Conservation (phyloP, 2,888 invertebrate genomes). For the Meteorus cinctellus region DNA sequence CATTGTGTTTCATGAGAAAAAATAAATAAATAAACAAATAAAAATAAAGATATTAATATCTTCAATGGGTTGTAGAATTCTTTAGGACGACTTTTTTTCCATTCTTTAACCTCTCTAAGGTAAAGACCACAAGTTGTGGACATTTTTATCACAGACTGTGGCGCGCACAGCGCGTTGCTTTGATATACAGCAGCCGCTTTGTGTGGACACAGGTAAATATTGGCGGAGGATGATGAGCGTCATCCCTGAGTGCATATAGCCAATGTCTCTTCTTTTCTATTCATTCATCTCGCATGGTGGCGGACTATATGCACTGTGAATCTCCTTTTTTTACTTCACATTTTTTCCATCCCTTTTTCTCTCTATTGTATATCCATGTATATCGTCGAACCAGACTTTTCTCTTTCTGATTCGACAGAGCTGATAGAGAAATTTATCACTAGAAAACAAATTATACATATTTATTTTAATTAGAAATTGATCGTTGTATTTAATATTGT, state of each 20-base stretch:
- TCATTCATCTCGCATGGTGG: slow-evolving; percentile 53
- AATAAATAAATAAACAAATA: slow-evolving; percentile 12
- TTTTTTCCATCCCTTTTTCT: slow-evolving; percentile 13
- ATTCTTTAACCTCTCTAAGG: background rate
- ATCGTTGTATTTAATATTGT: background rate
- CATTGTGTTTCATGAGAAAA: slow-evolving; percentile 31
- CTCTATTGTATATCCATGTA: background rate
- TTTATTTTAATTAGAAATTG: background rate
- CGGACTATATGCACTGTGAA: slow-evolving; percentile 36
- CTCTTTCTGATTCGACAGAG: background rate
- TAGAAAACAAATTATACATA: background rate
- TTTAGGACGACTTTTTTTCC: background rate
- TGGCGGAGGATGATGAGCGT: slow-evolving; percentile 70
- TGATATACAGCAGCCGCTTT: slow-evolving; percentile 57
- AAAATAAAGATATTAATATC: slow-evolving; percentile 1
- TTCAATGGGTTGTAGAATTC: slow-evolving; percentile 15
- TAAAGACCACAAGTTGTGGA: slow-evolving; percentile 52
- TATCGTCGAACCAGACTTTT: too few relatives aligned
- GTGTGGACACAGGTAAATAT: slow-evolving; percentile 67
- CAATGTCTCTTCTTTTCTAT: slow-evolving; percentile 49
- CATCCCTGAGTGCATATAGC: slow-evolving; percentile 39
- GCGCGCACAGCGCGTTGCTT: slow-evolving; percentile 50
- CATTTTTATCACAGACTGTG: slow-evolving; percentile 58
- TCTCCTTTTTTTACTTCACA: slow-evolving; percentile 20
- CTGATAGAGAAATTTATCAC: background rate